Base-by-base conservation (phyloP, 1,140 invertebrate genomes). In the Orchesella cincta region DNA sequence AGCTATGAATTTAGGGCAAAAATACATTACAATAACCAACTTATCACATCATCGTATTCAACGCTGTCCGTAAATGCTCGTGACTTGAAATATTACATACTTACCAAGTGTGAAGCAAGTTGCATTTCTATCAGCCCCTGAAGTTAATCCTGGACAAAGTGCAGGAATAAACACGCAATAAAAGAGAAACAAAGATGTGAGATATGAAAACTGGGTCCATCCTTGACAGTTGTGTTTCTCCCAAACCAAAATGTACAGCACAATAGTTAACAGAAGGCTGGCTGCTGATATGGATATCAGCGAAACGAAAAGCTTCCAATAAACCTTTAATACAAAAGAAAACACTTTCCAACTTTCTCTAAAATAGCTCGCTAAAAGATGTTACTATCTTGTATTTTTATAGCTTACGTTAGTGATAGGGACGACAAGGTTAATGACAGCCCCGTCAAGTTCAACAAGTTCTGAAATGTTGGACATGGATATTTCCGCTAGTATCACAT, bases 201-300 rank as follows among this genome's bases (percentile, higher is more conserved):
- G 31, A 31, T 71, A 71, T 33, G 67, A 71, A 36, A 71, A 71
- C 34, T 71, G 67, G 1, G 67, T 71, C 67, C 67, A 71, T 36
- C 12, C 67, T 16, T 71, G 67, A 16, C 5, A 31, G 8, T 33
- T 71, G 29, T 71, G 67, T 33, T 36, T 31, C 26, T 71, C 67
- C 8, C 29, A 33, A 2, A 71, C 18, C 29, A 71, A 8, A 5
- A 71, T 8, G 57, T 64, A 64, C 67, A 71, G 29, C 3, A 23
- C 31, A 3, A 71, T 29, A 3, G 31, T 36, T 31, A 71, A 28
- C 5, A 31, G 29, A 8, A 71, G 67, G 67, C 16, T 28, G 1
- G 31, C 5, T 31, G 29, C 34, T 8, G 67, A 71, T 20, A 71
- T 34, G 29, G 34, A 31, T 5, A 71, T 26, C 12, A 71, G 34